Evolutionary conservation across 2,113 vertebrate genomes (phyloP).

Genomic region (Tachysurus vachellii): DNA sequence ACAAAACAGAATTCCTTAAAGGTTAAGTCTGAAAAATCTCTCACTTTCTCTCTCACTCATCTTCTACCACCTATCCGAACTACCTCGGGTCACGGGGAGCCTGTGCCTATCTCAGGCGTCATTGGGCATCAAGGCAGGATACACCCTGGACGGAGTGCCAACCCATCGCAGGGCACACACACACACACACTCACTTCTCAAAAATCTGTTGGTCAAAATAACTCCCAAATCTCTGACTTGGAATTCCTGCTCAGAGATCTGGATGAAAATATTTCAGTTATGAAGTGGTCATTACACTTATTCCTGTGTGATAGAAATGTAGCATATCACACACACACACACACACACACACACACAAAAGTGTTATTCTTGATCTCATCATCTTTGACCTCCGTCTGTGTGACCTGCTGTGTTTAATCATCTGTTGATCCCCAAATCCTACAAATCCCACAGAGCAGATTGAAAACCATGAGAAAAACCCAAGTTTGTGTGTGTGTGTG

Average conservation of each 20-base stretch:
- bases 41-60: no score
- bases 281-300: background rate
- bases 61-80: no score
- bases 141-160: no score
- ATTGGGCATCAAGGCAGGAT: no score
- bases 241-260: background rate
- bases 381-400: background rate
- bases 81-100: no score
- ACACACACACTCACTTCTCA: no score
- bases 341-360: background rate
- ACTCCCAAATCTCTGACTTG: background rate
- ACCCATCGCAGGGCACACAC: no score
- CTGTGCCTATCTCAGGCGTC: no score
- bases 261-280: background rate
- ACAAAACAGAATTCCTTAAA: background rate
- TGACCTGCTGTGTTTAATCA: conserved; percentile 45
- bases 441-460: conserved; percentile 32
- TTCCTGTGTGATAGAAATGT: background rate
- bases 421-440: conserved; percentile 47
- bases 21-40: no score
- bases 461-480: conserved; percentile 12
- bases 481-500: background rate
- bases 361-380: background rate
- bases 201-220: background rate
- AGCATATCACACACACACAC: background rate